Base-by-base conservation (phyloP, 64 coral and sea anemone genomes). In the Acropora yongei region DNA sequence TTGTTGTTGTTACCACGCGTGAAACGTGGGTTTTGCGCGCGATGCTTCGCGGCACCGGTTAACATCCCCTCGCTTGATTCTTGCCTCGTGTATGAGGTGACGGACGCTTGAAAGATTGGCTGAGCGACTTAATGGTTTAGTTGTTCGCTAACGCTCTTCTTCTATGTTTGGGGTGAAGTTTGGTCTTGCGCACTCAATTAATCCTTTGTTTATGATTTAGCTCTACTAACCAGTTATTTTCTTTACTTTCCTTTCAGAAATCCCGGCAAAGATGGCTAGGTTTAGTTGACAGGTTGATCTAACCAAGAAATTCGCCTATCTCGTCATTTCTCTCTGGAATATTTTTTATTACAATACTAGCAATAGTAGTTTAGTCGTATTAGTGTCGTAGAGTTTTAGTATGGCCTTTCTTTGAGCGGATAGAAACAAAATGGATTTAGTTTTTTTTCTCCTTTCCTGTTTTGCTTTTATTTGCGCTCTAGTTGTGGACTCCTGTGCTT, bases 241-340 rank as follows among this genome's bases (percentile, higher is more conserved):
- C 0, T 3, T 72, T 79, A 11, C 17, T 79, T 58, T 57, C 44
- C 13, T 47, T 87, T 11, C 45, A 93, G 91, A 93, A 51, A 65
- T 74, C 6, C 73, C 83, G 9, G 46, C 91, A 6, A 93, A 93
- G 83, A 87, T 93, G 3, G 78, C 91, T 41, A 87, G 91, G 78
- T 93, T 93, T 13, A 93, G 91, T 87, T 93, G 85, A 87, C 91
- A 78, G 72, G 47, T 41, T 47, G 44, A 2, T 18, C 43, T 1
- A 18, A 45, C 4, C 44, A 44, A 75, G 73, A 75, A 75, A 75
- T 71, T 71, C 53, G 53, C 8, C 9, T 20, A 5, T 81, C n/a
- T 13, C 39, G 16, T 46, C 3, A 17, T 9, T 19, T 13, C 44
- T 49, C 44, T 0, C 69, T 49, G 41, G n/a, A 82, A 85, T 49